Percentiles rank a stretch among this genome's conserved stretches.
phyloP scores from a whole-genome alignment of 2,888 invertebrate species.

The Didymodactylos carnosus region DNA sequence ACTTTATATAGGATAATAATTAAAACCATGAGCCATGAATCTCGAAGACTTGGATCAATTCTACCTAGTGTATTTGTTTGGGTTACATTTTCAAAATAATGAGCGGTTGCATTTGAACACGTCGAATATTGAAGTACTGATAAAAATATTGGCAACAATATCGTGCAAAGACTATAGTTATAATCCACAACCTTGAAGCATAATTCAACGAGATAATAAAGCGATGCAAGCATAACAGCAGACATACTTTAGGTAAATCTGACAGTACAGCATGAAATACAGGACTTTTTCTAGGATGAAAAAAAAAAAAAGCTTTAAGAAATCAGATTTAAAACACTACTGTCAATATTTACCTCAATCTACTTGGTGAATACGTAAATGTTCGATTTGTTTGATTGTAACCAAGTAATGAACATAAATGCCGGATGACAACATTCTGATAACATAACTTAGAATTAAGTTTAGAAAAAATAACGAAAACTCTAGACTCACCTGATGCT shows the following conservation, averaged over 20 bases:
- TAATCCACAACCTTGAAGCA: conserved; percentile 81
- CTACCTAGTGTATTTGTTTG: conserved; percentile 65
- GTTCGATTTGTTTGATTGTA: conserved; percentile 73
- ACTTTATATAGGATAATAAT: conserved; percentile 88
- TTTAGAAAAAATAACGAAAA: too few species aligned
- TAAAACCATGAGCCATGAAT: conserved; percentile 77
- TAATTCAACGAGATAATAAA: too few species aligned
- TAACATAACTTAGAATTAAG: not conserved
- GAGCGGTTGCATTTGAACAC: not conserved
- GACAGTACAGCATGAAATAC: conserved; percentile 86
- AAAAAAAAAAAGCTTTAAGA: not conserved
- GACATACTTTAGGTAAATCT: conserved; percentile 64
- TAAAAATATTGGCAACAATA: conserved; percentile 63
- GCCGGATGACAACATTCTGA: conserved; percentile 66
- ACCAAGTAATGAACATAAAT: conserved; percentile 72
- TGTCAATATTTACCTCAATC: conserved; percentile 46
- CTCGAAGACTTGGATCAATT: conserved; percentile 61
- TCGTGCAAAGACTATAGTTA: conserved; percentile 76
- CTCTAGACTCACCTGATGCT: conserved; percentile 37
- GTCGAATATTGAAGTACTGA: conserved; percentile 59
- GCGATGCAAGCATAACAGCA: too few species aligned
- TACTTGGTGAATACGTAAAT: conserved; percentile 69
- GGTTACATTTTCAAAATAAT: conserved; percentile 18
- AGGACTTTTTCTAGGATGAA: conserved; percentile 53
- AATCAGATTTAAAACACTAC: not conserved